Percentiles rank a stretch among this genome's conserved stretches.
These are phyloP conservation scores for Drosophila borborema DNA, from an alignment of 2,888 invertebrate species.

Conservation along the genomic window DNA sequence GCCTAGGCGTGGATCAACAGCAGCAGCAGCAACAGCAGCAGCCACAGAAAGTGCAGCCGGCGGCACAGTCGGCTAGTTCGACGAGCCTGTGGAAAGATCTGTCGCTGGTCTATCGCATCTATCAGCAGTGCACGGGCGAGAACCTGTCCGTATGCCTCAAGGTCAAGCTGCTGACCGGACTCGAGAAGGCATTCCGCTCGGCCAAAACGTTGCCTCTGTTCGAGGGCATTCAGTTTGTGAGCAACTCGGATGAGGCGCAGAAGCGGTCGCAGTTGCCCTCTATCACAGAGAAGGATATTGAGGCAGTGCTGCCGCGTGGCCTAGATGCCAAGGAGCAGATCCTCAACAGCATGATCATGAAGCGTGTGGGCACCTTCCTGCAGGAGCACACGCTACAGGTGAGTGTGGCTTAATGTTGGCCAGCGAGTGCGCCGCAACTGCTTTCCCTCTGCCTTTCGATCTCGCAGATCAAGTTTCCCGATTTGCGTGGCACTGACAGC, in stretches of 20 bases:
- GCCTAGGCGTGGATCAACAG: slow-evolving; percentile 43
- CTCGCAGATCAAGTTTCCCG: slow-evolving; percentile 87
- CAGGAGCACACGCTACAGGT: slow-evolving; percentile 92
- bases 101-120: slow-evolving; percentile 91
- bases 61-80: slow-evolving; percentile 24
- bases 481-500: slow-evolving; percentile 77
- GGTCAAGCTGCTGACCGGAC: slow-evolving; percentile 90
- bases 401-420: slow-evolving; percentile 51
- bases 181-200: slow-evolving; percentile 90
- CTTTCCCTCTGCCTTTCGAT: neutral
- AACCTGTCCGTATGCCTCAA: slow-evolving; percentile 91
- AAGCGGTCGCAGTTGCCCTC: slow-evolving; percentile 46
- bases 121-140: slow-evolving; percentile 91
- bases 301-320: slow-evolving; percentile 90
- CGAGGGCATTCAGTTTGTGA: slow-evolving; percentile 91
- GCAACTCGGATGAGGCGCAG: slow-evolving; percentile 85
- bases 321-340: slow-evolving; percentile 90
- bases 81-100: slow-evolving; percentile 86
- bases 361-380: slow-evolving; percentile 91
- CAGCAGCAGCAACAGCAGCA: slow-evolving; percentile 24
- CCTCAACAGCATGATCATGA: slow-evolving; percentile 90
- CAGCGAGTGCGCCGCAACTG: neutral
- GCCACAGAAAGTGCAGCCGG: slow-evolving; percentile 26
- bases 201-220: slow-evolving; percentile 88
- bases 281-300: slow-evolving; percentile 87